Percentiles rank a stretch among this genome's conserved stretches.
These are phyloP conservation scores for Cylindroiulus punctatus DNA, from an alignment of 2,888 invertebrate genomes.

Conservation along the genomic window DNA sequence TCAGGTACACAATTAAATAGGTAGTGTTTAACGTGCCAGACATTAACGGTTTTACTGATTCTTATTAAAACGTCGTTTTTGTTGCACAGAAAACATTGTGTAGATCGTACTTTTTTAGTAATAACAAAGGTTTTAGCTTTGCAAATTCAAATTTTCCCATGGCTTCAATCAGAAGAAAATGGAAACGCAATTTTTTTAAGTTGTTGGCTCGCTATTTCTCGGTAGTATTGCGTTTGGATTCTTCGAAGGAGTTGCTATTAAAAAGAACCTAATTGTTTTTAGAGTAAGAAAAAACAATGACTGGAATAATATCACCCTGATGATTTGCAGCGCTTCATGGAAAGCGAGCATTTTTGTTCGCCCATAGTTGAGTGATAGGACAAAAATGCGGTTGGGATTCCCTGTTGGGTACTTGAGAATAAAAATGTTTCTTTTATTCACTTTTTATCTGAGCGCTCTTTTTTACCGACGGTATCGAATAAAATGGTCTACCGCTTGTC, in stretches of 20 bases:
- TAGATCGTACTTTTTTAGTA: too few relatives aligned
- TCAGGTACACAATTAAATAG: too few relatives aligned
- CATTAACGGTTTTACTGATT: too few relatives aligned
- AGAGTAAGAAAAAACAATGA: background rate
- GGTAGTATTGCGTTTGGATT: background rate
- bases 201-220: background rate
- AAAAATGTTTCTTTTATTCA: slow-evolving; percentile 26
- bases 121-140: too few relatives aligned
- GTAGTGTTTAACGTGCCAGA: too few relatives aligned
- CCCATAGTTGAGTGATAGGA: background rate
- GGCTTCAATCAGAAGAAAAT: too few relatives aligned
- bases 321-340: background rate
- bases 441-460: background rate
- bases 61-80: too few relatives aligned
- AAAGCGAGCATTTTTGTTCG: background rate
- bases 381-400: background rate
- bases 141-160: too few relatives aligned
- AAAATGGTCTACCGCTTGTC: slow-evolving; percentile 4
- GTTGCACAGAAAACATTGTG: too few relatives aligned
- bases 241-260: background rate
- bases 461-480: slow-evolving; percentile 16
- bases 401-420: background rate
- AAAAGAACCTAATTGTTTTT: background rate
- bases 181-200: background rate
- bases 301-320: background rate